Percentiles rank a stretch among this genome's conserved stretches.
Evolutionary conservation across 2,113 vertebrate genomes (phyloP).

Genomic region (Tychaedon coryphoeus): DNA sequence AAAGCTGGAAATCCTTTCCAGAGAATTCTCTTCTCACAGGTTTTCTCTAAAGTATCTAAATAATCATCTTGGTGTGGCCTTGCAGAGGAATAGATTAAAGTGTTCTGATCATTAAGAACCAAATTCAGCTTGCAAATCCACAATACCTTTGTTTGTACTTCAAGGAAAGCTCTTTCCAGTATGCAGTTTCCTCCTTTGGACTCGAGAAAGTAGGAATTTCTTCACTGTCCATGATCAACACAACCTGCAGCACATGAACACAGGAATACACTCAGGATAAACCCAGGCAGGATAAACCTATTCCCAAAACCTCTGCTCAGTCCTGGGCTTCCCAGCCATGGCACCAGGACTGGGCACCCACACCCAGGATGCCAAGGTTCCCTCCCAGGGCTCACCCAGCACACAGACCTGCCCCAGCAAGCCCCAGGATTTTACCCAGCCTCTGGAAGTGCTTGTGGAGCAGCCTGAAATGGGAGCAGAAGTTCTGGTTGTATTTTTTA

Average conservation of each 20-base stretch:
- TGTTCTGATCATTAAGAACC: neutral
- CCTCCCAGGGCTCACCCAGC: neutral
- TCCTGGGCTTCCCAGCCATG: neutral
- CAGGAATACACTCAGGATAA: neutral
- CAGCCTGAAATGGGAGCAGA: neutral
- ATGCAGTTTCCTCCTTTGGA: conserved; percentile 93
- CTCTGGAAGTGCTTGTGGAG: neutral
- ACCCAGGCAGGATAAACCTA: neutral
- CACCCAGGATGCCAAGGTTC: fast-evolving
- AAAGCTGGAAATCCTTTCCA: neutral
- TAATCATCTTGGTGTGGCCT: neutral
- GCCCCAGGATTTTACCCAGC: neutral
- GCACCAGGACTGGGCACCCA: neutral
- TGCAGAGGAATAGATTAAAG: neutral
- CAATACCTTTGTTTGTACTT: conserved; percentile 93
- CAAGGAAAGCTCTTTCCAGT: conserved; percentile 93
- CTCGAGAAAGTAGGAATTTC: conserved; percentile 93
- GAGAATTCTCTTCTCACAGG: neutral
- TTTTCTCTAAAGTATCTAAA: neutral
- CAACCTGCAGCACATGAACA: conserved; percentile 67
- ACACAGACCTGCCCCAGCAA: neutral
- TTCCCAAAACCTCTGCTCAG: neutral
- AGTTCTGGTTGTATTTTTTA: neutral
- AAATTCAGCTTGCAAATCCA: neutral
- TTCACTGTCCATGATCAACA: conserved; percentile 93